phyloP scores from a whole-genome alignment of 2,113 vertebrate genomes.

The Edolisoma coerulescens region DNA sequence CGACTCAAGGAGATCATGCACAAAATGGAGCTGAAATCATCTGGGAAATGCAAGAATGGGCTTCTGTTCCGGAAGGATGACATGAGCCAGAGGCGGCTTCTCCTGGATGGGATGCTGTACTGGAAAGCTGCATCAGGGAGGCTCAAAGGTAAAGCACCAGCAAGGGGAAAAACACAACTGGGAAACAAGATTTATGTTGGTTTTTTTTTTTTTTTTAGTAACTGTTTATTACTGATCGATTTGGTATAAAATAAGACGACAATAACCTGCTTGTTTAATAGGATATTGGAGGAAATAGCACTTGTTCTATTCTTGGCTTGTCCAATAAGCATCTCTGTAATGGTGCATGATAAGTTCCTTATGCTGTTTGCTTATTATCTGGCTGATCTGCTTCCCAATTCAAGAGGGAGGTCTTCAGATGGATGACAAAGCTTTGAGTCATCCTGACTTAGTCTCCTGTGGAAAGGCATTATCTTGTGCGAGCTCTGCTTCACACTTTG shows the following conservation, averaged over 20 bases:
- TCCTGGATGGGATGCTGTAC: conserved; percentile 84
- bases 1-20: conserved; percentile 84
- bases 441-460: conserved; percentile 5
- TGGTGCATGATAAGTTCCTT: conserved; percentile 24
- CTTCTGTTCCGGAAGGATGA: conserved; percentile 87
- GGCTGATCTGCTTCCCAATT: conserved; percentile 16
- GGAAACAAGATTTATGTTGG: neutral
- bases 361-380: conserved; percentile 40
- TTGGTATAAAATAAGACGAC: conserved; percentile 15
- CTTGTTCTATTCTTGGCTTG: conserved; percentile 62
- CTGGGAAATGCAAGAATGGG: conserved; percentile 86
- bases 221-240: conserved; percentile 25
- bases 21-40: conserved; percentile 87
- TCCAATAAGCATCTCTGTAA: conserved; percentile 49
- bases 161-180: neutral
- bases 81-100: conserved; percentile 76
- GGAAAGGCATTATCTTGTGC: conserved; percentile 33
- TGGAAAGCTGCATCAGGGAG: conserved; percentile 90
- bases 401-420: conserved; percentile 25
- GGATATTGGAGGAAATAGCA: conserved; percentile 42
- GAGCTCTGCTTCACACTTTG: conserved; percentile 18
- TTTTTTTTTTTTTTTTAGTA: neutral
- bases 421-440: conserved; percentile 56
- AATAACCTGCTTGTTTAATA: conserved; percentile 32
- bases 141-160: conserved; percentile 82